Evolutionary conservation across 2,113 vertebrate genomes (phyloP).

Genomic region (Lampris megalopsis): DNA sequence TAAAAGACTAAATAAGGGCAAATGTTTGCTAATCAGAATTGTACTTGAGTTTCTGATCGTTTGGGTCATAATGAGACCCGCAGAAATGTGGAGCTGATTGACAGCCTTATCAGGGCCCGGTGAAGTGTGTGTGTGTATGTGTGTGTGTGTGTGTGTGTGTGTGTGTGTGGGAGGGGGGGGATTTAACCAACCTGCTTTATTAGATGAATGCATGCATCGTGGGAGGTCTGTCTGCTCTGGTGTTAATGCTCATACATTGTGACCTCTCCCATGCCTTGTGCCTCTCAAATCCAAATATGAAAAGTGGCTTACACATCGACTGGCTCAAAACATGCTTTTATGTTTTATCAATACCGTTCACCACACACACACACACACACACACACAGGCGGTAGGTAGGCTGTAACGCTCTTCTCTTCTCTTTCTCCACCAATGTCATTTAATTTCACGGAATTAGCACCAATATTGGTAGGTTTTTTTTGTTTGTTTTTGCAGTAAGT

Average conservation of each 20-base stretch:
- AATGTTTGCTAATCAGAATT: conserved; percentile 11
- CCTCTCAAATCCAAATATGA: conserved; percentile 59
- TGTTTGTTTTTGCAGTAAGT: neutral
- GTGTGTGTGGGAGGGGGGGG: neutral
- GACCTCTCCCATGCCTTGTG: conserved; percentile 70
- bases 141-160: no score
- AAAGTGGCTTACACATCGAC: conserved; percentile 54
- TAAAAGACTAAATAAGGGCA: conserved; percentile 9
- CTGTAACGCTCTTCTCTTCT: neutral
- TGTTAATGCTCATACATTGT: conserved; percentile 50
- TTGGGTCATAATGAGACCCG: neutral
- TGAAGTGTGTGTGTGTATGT: no score
- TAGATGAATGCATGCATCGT: conserved; percentile 32
- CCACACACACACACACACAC: neutral
- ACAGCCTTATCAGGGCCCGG: conserved; percentile 47
- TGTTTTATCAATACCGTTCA: neutral
- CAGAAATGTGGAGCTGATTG: conserved; percentile 37
- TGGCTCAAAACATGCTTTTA: conserved; percentile 65
- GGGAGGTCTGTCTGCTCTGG: conserved; percentile 62
- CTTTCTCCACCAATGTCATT: neutral
- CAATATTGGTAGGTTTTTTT: no score
- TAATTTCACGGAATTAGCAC: neutral
- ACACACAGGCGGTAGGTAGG: neutral
- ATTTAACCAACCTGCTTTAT: conserved; percentile 30
- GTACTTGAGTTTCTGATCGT: conserved; percentile 1